Conservation (phyloP, 1,140 invertebrate genomes). For the Aphaenogaster rudis region DNA sequence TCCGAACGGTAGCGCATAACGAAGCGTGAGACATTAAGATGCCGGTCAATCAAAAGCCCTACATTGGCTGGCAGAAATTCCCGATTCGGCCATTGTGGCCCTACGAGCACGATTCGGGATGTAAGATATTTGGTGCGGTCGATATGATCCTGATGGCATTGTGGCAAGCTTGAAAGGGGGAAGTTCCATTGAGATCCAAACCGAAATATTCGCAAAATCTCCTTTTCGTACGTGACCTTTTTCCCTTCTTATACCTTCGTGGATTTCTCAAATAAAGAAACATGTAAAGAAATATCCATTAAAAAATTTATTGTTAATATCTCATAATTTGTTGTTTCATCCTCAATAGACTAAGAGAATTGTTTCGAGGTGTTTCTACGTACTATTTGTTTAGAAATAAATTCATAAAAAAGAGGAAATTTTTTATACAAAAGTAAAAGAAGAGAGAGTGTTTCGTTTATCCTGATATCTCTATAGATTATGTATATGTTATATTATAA, state of each 20-base stretch:
- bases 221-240: background rate
- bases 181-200: background rate
- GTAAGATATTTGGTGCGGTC: slow-evolving; percentile 13
- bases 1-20: slow-evolving; percentile 3
- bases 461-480: background rate
- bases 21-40: slow-evolving; percentile 38
- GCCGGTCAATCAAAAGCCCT: background rate
- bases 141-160: slow-evolving; percentile 33
- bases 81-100: slow-evolving; percentile 24
- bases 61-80: slow-evolving; percentile 6
- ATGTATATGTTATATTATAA: background rate
- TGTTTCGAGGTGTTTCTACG: background rate
- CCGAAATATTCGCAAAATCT: slow-evolving; percentile 30
- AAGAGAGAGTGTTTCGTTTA: background rate
- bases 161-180: slow-evolving; percentile 13
- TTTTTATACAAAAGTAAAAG: background rate
- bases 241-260: background rate
- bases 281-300: background rate
- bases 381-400: background rate
- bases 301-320: slow-evolving; percentile 1
- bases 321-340: background rate
- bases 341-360: background rate
- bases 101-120: slow-evolving; percentile 24
- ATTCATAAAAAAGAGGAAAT: background rate
- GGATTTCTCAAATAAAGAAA: background rate